Evolutionary conservation across 2,797 vertebrate genomes (phyloP).

Genomic region (Platyrinchus mystaceus): DNA sequence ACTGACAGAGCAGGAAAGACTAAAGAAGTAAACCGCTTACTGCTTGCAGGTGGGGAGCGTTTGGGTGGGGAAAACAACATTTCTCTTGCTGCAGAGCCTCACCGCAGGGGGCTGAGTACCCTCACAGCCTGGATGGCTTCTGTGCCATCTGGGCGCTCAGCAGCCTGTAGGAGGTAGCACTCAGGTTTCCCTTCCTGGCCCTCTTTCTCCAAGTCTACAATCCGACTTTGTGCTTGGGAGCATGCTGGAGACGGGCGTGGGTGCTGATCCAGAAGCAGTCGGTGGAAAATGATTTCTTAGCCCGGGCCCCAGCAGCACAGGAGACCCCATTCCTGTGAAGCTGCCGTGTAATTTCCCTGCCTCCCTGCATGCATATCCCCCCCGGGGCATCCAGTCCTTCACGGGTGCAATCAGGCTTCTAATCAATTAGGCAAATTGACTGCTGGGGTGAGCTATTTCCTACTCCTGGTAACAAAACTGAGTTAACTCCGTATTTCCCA

Average conservation of each 20-base stretch:
- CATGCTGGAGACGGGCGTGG: fast-evolving
- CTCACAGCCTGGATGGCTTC: neutral
- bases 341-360: neutral
- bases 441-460: slow-evolving; percentile 6
- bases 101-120: neutral
- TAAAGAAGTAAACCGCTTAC: neutral
- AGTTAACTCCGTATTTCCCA: neutral
- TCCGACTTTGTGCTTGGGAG: neutral
- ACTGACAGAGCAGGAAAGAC: neutral
- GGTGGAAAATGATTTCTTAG: neutral
- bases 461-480: neutral
- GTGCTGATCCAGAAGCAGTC: fast-evolving
- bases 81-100: neutral
- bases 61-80: neutral
- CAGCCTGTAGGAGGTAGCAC: neutral
- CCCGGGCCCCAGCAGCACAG: neutral
- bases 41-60: fast-evolving
- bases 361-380: neutral
- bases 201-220: neutral
- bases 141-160: neutral
- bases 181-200: neutral
- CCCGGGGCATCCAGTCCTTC: neutral
- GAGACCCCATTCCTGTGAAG: neutral
- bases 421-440: slow-evolving; percentile 68
- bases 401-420: slow-evolving; percentile 17